Evolutionary conservation across 2,888 invertebrate genomes (phyloP).

Genomic region (Macrophya annulata): DNA sequence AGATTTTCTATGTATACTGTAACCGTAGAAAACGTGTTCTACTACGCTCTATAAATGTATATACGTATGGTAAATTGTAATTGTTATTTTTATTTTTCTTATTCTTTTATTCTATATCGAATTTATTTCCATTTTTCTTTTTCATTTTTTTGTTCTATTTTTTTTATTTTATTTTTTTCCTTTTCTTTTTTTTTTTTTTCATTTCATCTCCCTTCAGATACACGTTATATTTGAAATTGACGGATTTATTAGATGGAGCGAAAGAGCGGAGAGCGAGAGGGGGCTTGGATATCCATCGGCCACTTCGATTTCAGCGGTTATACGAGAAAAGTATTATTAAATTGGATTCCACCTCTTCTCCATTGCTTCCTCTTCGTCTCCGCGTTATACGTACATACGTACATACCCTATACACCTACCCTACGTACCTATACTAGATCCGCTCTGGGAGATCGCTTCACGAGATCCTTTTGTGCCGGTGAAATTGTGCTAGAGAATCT

Average conservation of each 20-base stretch:
- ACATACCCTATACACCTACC: neutral
- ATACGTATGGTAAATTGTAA: neutral
- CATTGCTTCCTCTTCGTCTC: constrained; percentile 31
- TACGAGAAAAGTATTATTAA: constrained; percentile 72
- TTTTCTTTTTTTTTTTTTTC: constrained; percentile 12
- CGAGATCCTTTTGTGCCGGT: constrained; percentile 69
- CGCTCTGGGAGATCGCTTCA: constrained; percentile 51
- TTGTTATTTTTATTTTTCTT: neutral
- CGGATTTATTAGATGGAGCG: constrained; percentile 45
- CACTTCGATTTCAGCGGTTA: constrained; percentile 67
- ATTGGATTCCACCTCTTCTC: constrained; percentile 67
- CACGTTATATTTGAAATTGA: constrained; percentile 22
- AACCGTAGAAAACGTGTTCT: neutral
- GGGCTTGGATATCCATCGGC: constrained; percentile 40
- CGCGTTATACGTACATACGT: neutral
- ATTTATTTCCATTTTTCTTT: constrained; percentile 56
- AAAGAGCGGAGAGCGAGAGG: constrained; percentile 12
- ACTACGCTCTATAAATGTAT: neutral
- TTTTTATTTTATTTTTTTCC: constrained; percentile 57
- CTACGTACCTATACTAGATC: neutral
- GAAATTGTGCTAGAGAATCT: constrained; percentile 66
- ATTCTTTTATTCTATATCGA: neutral
- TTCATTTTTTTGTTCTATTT: constrained; percentile 56
- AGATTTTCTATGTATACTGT: constrained; percentile 25
- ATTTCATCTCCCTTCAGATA: constrained; percentile 3